Conservation (phyloP, 1,140 invertebrate species). For the Papilio machaon region DNA sequence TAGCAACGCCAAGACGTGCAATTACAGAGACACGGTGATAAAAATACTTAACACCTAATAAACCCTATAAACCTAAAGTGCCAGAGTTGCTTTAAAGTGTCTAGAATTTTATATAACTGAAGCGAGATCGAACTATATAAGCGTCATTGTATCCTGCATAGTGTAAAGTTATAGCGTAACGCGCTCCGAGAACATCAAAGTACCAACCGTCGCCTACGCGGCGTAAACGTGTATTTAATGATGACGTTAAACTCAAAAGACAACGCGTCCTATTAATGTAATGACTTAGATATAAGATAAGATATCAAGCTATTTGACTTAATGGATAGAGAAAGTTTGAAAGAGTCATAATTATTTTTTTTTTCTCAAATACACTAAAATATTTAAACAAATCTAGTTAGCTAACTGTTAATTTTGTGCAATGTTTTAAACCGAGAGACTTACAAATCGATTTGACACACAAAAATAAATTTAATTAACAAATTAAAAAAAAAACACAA, state of each 20-base stretch:
- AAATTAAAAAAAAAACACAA: slow-evolving; percentile 57
- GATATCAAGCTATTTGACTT: slow-evolving; percentile 69
- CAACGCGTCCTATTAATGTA: slow-evolving; percentile 57
- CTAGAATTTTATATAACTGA: slow-evolving; percentile 57
- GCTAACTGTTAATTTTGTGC: slow-evolving; percentile 37
- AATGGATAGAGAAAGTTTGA: slow-evolving; percentile 65
- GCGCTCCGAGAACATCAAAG: background rate
- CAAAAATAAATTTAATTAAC: slow-evolving; percentile 17
- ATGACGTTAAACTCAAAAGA: slow-evolving; percentile 34
- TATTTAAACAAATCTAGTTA: slow-evolving; percentile 28
- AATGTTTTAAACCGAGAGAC: slow-evolving; percentile 20
- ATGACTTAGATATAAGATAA: slow-evolving; percentile 77
- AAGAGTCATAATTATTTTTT: slow-evolving; percentile 26
- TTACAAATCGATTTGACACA: slow-evolving; percentile 24
- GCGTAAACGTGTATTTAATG: background rate
- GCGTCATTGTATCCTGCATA: slow-evolving; percentile 61
- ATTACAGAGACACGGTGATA: slow-evolving; percentile 41
- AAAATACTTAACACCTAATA: slow-evolving; percentile 14
- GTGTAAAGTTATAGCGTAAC: slow-evolving; percentile 3
- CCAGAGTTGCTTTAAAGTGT: slow-evolving; percentile 58
- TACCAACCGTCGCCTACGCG: background rate
- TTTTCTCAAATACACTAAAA: slow-evolving; percentile 1
- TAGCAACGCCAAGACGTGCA: slow-evolving; percentile 62
- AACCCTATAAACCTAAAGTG: slow-evolving; percentile 54
- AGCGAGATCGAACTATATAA: slow-evolving; percentile 74